Percentiles rank a stretch among this genome's conserved stretches.
Conservation (phyloP, 2,888 invertebrate species). For the Philonicus albiceps region DNA sequence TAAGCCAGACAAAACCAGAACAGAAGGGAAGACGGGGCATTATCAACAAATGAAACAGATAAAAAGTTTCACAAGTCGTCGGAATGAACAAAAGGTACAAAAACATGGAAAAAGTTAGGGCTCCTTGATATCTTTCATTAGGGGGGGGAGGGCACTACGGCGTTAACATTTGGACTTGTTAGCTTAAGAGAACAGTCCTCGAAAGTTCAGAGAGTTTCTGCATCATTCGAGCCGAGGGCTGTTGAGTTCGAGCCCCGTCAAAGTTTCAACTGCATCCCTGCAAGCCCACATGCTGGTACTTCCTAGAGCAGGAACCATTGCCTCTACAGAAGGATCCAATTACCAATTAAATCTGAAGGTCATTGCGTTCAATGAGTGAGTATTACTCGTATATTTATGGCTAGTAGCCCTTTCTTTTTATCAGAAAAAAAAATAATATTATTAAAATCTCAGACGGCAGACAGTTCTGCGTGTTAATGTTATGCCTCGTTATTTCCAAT, state of each 20-base stretch:
- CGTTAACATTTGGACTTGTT: not conserved
- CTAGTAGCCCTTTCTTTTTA: not conserved
- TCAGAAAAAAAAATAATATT: not conserved
- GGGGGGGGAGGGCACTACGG: not conserved
- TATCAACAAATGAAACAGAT: constrained; percentile 34
- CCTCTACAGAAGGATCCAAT: not conserved
- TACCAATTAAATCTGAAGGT: not conserved
- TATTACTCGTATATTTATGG: not conserved
- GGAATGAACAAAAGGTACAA: not conserved
- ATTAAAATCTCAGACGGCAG: not conserved
- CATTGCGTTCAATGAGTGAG: not conserved
- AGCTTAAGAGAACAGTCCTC: not conserved
- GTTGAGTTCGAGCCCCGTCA: not conserved
- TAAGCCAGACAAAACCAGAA: constrained; percentile 5
- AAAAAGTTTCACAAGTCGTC: constrained; percentile 10
- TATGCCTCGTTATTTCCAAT: not conserved
- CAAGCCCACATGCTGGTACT: not conserved
- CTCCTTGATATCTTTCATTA: constrained; percentile 16
- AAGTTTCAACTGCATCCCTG: not conserved
- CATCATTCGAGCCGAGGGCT: not conserved
- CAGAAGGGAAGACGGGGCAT: not conserved
- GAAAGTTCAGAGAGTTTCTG: constrained; percentile 3
- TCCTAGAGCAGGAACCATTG: not conserved
- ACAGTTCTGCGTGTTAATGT: not conserved
- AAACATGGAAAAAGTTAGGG: constrained; percentile 1